Base-by-base conservation (phyloP, 2,888 invertebrate genomes). In the Netelia fuscicornis region DNA sequence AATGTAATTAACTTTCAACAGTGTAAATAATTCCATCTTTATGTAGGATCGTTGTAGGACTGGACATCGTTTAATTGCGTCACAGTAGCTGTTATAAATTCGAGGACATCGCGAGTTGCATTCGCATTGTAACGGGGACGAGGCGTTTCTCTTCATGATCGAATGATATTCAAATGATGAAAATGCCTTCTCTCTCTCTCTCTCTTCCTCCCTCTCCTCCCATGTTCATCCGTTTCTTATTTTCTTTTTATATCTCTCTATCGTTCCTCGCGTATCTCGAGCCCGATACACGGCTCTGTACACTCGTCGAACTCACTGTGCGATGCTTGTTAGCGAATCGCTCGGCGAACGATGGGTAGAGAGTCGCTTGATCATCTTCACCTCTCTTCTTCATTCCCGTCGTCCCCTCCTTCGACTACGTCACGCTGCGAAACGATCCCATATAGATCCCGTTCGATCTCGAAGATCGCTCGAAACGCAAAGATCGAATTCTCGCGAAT, bases 361-460 rank as follows among this genome's bases (percentile, higher is more conserved):
- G 65, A 37, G 56, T 13, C 44, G 54, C 58, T 17, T 11, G 70
- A 72, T 76, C 71, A 54, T 81, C 68, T 30, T 76, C 77, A 60
- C 72, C 68, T 37, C 68, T 25, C 74, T 64, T 48, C 75, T 20
- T 56, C 58, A 37, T 37, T 37, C 37, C 37, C 37, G 37, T 1
- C 3, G 37, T 62, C 54, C 68, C 60, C 54, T 42, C 44, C n/a
- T 60, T 42, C 54, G 23, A 60, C 44, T 64, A 30, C 72, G 72
- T 71, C 58, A 68, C 68, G 5, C 56, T 68, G 64, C 44, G 56
- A 62, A 81, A 81, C 81, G 72, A 84, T 84, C 67, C 76, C 30
- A 77, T 77, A 72, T 67, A 81, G 77, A 84, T 84, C 76, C 84
- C 84, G 84, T 84, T 81, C 74, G 81, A 84, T 81, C 72, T 64